phyloP scores from a whole-genome alignment of 2,113 vertebrate genomes.

The Tautogolabrus adspersus region DNA sequence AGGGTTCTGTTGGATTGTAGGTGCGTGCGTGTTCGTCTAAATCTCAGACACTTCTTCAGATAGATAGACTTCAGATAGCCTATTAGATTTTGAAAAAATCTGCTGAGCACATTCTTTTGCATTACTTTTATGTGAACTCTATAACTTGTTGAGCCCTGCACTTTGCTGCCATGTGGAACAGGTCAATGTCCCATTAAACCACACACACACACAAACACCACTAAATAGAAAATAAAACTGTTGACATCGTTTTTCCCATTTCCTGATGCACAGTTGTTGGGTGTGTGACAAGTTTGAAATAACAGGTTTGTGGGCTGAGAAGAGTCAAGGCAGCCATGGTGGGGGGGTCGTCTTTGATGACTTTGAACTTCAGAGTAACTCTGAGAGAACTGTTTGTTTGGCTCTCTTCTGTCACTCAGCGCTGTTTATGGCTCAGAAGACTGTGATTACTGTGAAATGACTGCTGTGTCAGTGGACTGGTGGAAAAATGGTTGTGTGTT shows the following conservation, averaged over 20 bases:
- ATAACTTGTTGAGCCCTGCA: conserved; percentile 59
- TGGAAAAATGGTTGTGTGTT: conserved; percentile 60
- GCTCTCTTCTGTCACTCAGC: conserved; percentile 50
- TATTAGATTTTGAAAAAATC: conserved; percentile 64
- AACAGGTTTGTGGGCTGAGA: conserved; percentile 49
- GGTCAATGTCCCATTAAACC: conserved; percentile 38
- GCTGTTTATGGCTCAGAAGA: conserved; percentile 71
- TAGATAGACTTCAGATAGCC: conserved; percentile 3
- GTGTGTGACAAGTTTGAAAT: conserved; percentile 42
- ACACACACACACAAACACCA: conserved; percentile 23
- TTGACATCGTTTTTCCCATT: conserved; percentile 1
- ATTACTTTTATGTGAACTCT: conserved; percentile 59
- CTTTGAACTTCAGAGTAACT: conserved; percentile 67
- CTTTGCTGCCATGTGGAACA: conserved; percentile 47
- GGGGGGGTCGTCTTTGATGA: conserved; percentile 54
- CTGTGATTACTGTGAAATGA: conserved; percentile 66
- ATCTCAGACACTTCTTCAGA: background rate
- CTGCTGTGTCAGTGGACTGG: conserved; percentile 60
- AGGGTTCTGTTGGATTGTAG: too few species aligned
- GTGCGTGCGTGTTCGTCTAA: too few species aligned
- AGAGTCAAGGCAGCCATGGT: conserved; percentile 27
- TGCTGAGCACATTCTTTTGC: conserved; percentile 59
- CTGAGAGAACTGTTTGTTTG: conserved; percentile 75
- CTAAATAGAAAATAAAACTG: conserved; percentile 47
- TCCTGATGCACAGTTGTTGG: conserved; percentile 21